Conservation (phyloP, 2,797 vertebrate species). For the Smutsia temminckii region DNA sequence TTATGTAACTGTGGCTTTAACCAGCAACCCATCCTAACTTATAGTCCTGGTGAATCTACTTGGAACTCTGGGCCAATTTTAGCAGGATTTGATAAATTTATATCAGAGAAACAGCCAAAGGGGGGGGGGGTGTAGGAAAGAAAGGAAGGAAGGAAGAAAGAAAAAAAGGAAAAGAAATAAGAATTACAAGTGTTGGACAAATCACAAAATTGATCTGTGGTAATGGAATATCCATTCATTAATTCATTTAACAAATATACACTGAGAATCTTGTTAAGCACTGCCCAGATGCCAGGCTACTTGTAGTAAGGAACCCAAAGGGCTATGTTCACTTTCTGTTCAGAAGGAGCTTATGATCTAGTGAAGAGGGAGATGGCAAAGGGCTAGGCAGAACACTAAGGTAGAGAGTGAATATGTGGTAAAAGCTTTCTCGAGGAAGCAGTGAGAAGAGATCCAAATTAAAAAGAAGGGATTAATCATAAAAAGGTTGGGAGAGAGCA, state of each 20-base stretch:
- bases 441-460: background rate
- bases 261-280: background rate
- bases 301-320: background rate
- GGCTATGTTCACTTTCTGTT: background rate
- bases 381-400: background rate
- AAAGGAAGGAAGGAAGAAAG: accelerated
- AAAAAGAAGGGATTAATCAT: background rate
- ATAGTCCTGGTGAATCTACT: background rate
- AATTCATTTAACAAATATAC: background rate
- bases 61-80: background rate
- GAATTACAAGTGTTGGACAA: background rate
- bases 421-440: background rate
- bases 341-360: background rate
- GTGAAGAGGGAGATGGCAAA: background rate
- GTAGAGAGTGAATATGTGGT: background rate
- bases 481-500: background rate
- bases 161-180: background rate
- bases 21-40: background rate
- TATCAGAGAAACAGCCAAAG: background rate
- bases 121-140: background rate
- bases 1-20: background rate
- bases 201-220: background rate
- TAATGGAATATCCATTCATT: background rate
- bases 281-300: background rate
- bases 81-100: background rate